Percentiles rank a stretch among this genome's conserved stretches.
Evolutionary conservation across 2,113 vertebrate genomes (phyloP).

Genomic region (Notarius quadriscutis): DNA sequence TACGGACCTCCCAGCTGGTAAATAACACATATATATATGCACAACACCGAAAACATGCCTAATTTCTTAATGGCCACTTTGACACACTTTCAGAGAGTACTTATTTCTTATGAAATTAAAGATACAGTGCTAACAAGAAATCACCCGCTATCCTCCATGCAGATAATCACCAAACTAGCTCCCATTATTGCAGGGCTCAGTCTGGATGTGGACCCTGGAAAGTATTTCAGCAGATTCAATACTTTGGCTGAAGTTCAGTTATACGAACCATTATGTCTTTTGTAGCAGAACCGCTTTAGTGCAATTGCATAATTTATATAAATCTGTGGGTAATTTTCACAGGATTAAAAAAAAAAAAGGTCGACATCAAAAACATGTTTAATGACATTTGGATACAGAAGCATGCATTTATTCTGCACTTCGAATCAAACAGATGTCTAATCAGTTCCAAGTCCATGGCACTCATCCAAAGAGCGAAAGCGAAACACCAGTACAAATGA

Average conservation of each 20-base stretch:
- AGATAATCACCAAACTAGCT: not conserved
- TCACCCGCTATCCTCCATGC: not conserved
- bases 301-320: not conserved
- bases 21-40: too few species aligned
- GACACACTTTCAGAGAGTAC: not conserved
- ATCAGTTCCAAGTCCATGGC: not conserved
- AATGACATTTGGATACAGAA: not conserved
- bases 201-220: not conserved
- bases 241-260: not conserved
- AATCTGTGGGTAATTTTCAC: not conserved
- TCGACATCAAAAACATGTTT: constrained; percentile 14
- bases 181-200: not conserved
- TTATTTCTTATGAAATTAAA: not conserved
- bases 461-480: not conserved
- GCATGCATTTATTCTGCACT: not conserved
- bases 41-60: too few species aligned
- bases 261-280: not conserved
- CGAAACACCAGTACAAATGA: not conserved
- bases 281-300: not conserved
- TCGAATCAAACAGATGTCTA: constrained; percentile 21
- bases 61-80: not conserved
- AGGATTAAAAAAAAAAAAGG: not conserved
- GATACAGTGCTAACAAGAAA: not conserved
- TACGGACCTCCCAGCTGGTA: too few species aligned
- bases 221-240: not conserved